Evolutionary conservation across 2,113 vertebrate species (phyloP).

Genomic region (Mesocricetus auratus): DNA sequence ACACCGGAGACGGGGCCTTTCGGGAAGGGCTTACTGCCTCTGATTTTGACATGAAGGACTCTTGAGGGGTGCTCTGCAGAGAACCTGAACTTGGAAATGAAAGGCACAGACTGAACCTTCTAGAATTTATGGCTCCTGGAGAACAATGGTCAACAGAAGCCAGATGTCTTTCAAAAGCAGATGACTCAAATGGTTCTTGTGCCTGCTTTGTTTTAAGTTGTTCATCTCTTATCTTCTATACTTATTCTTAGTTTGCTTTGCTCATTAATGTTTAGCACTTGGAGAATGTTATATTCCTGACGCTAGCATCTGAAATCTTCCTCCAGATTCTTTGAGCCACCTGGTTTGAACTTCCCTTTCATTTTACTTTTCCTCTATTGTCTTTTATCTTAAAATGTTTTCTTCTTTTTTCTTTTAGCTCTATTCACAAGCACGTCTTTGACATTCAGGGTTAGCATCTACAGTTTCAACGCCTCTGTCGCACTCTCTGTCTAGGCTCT

Average conservation of each 20-base stretch:
- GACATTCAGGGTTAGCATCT: slow-evolving; percentile 16
- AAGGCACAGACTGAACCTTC: not conserved
- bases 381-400: slow-evolving; percentile 34
- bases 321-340: slow-evolving; percentile 33
- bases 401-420: slow-evolving; percentile 16
- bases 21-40: not conserved
- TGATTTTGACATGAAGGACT: not conserved
- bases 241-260: slow-evolving; percentile 42
- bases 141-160: not conserved
- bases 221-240: not conserved
- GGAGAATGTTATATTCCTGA: not conserved
- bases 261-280: slow-evolving; percentile 30
- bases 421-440: not conserved
- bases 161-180: slow-evolving; percentile 12
- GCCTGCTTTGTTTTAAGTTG: slow-evolving; percentile 37
- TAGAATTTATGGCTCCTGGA: not conserved
- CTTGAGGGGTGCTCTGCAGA: not conserved
- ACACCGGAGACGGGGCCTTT: not conserved
- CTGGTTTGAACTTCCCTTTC: slow-evolving; percentile 17
- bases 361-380: not conserved
- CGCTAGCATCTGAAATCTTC: slow-evolving; percentile 28
- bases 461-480: slow-evolving; percentile 15
- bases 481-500: not conserved
- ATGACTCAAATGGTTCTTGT: slow-evolving; percentile 1
- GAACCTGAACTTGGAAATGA: not conserved